A percentile compares a stretch with the other conserved stretches of the same genome.
Conservation (phyloP, 2,797 vertebrate genomes). For the Sitta carolinensis region DNA sequence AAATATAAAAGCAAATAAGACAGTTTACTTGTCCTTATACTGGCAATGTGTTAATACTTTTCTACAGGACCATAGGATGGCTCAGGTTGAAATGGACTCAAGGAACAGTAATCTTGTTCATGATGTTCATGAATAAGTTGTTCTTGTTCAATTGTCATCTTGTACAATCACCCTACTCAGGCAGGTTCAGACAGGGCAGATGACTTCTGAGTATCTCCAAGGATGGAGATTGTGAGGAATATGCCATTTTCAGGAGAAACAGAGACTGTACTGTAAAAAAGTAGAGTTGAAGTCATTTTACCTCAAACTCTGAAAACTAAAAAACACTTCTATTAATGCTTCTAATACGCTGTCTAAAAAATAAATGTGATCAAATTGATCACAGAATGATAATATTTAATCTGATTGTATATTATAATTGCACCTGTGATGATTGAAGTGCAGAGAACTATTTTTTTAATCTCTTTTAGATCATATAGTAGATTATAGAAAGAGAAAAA, state of each 20-base stretch:
- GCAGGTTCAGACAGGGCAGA: neutral
- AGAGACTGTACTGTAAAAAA: neutral
- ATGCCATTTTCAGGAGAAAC: neutral
- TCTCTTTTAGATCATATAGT: neutral
- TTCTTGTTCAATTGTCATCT: no score
- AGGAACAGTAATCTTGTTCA: no score
- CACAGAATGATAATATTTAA: neutral
- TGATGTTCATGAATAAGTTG: no score
- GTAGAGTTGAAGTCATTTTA: neutral
- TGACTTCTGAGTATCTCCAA: neutral
- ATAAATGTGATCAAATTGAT: neutral
- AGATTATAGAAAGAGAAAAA: neutral
- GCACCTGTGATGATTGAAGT: neutral
- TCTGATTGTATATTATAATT: neutral
- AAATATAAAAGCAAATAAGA: neutral
- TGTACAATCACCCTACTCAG: neutral
- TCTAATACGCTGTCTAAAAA: neutral
- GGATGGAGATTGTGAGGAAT: neutral
- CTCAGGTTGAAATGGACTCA: neutral
- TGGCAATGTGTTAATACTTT: neutral
- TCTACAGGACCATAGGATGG: neutral
- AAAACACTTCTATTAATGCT: neutral
- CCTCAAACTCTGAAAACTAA: neutral
- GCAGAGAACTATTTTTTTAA: neutral
- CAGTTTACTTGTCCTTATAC: neutral